Evolutionary conservation across 2,797 vertebrate species (phyloP).

Genomic region (Rhinichthys osculus): DNA sequence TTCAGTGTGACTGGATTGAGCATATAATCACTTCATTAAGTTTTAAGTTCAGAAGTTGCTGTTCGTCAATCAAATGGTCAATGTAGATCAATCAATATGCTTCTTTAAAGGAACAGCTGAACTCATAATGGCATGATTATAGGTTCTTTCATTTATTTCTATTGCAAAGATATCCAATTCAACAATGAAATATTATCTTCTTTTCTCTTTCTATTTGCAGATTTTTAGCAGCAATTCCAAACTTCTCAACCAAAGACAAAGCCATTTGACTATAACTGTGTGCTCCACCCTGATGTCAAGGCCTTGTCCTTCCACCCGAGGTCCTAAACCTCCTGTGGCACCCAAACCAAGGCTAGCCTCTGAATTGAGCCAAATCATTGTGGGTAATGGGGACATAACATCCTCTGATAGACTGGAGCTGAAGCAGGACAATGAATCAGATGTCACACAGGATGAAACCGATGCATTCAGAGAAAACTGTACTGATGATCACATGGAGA

Average conservation of each 20-base stretch:
- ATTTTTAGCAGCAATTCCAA: constrained; percentile 87
- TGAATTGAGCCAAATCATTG: constrained; percentile 76
- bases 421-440: constrained; percentile 72
- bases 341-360: constrained; percentile 87
- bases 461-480: constrained; percentile 45
- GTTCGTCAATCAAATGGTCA: constrained; percentile 35
- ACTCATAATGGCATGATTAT: constrained; percentile 8
- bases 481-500: constrained; percentile 31
- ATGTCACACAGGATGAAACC: constrained; percentile 62
- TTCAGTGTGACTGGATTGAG: neutral
- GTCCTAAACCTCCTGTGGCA: constrained; percentile 90
- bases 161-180: neutral
- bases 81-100: constrained; percentile 26
- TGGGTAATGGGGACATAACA: constrained; percentile 83
- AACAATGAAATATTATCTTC: neutral
- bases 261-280: constrained; percentile 84
- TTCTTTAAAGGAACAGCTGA: constrained; percentile 9
- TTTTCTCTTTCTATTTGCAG: constrained; percentile 71
- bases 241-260: constrained; percentile 86
- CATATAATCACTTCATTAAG: constrained; percentile 27
- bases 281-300: constrained; percentile 85
- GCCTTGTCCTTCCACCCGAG: constrained; percentile 78
- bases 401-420: constrained; percentile 74
- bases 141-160: neutral
- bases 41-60: constrained; percentile 7